These are phyloP conservation scores for Pterocles gutturalis DNA, from an alignment of 2,113 vertebrate genomes.

Conservation along the genomic window DNA sequence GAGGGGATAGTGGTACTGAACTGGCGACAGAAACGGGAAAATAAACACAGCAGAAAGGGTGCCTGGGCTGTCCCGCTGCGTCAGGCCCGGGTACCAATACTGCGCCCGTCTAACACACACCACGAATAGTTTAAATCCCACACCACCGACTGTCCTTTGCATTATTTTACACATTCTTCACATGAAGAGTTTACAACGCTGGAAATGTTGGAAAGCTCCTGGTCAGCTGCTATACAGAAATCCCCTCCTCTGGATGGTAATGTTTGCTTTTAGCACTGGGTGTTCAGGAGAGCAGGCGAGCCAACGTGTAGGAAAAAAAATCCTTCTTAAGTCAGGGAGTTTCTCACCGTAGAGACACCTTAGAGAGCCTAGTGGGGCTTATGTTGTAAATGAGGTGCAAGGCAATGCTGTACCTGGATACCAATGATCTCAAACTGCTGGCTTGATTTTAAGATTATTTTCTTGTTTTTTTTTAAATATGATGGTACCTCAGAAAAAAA, in stretches of 20 bases:
- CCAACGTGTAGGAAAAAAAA: accelerated
- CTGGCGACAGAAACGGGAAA: background rate
- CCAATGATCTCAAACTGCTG: background rate
- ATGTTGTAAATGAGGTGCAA: background rate
- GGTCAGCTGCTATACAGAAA: background rate
- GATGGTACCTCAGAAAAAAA: background rate
- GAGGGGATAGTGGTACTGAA: background rate
- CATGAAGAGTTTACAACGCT: background rate
- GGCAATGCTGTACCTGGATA: background rate
- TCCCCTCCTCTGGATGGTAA: background rate
- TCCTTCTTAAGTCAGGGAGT: background rate
- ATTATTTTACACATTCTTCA: background rate
- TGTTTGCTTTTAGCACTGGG: background rate
- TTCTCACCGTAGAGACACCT: background rate
- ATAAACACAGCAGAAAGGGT: accelerated
- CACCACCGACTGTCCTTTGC: background rate
- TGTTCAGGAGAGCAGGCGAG: background rate
- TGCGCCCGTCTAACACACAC: background rate
- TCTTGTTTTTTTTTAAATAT: background rate
- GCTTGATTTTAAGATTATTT: background rate
- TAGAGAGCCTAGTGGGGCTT: background rate
- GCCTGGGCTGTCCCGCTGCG: accelerated
- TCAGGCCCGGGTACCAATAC: background rate
- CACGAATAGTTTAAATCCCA: background rate
- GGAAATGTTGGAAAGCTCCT: background rate